Percentiles rank a stretch among this genome's conserved stretches.
These are phyloP conservation scores for Pungitius pungitius DNA, from an alignment of 2,113 vertebrate species.

Conservation along the genomic window DNA sequence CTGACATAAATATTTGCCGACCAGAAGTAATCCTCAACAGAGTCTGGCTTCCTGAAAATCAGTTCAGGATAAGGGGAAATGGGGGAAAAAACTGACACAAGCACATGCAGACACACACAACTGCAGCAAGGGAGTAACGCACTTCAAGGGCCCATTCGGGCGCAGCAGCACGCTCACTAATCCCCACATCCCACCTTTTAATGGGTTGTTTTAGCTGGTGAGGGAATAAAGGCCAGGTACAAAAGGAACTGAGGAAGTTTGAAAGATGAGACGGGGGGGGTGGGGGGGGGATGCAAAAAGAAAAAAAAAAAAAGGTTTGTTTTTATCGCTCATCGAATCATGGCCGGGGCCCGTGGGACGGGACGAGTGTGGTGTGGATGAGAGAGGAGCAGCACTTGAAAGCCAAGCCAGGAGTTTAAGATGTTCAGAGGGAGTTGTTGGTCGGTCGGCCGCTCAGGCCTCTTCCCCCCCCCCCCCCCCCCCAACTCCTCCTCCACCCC, in stretches of 20 bases:
- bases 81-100: constrained; percentile 34
- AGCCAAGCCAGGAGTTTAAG: constrained; percentile 64
- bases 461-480: constrained; percentile 37
- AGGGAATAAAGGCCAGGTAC: constrained; percentile 26
- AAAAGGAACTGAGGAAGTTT: constrained; percentile 25
- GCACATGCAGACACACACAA: constrained; percentile 8
- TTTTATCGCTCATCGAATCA: constrained; percentile 35
- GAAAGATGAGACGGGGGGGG: constrained; percentile 12
- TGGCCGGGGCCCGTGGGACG: constrained; percentile 53
- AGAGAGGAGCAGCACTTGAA: constrained; percentile 61
- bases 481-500: constrained; percentile 1
- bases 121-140: neutral
- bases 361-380: constrained; percentile 40
- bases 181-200: neutral
- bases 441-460: constrained; percentile 31
- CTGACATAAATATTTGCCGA: constrained; percentile 53
- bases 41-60: constrained; percentile 64
- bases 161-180: neutral
- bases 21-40: constrained; percentile 49
- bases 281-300: too few species aligned
- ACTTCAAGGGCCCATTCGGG: neutral
- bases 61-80: constrained; percentile 37
- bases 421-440: constrained; percentile 63
- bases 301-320: constrained; percentile 20
- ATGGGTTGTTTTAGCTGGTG: neutral